Base-by-base conservation (phyloP, 1,140 invertebrate species). In the Bombyx mori region DNA sequence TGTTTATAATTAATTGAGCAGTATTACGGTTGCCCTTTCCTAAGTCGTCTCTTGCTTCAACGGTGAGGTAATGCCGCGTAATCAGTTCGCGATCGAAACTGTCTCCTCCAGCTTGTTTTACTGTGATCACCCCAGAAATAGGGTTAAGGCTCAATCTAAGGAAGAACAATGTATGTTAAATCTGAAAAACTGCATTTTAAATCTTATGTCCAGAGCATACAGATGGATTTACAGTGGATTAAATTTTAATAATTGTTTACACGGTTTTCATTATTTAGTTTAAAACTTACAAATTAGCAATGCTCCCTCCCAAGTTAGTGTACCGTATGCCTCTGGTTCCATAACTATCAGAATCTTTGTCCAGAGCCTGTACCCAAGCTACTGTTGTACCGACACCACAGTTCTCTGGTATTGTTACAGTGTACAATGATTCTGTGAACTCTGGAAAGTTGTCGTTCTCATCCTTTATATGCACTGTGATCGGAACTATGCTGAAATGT, bases 381-480 rank as follows among this genome's bases (percentile, higher is more conserved):
- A 99, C 92, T 6, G 92, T 93, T 1, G 94, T 95, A 9, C 96
- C 96, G 44, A 91, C 86, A 26, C 90, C 89, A 75, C 95, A 94
- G 83, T 98, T 97, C 86, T 99, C 97, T 9, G 90, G 90, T 35
- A 96, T 89, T 1, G 90, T 92, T 1, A 94, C 92, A 69, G 95
- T 94, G 77, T 98, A 98, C 42, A 92, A 75, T 12, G 90, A 86
- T 69, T 94, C 90, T 0, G 90, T 92, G 73, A 99, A 99, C 78
- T 95, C 93, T 0, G 97, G 97, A 76, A 95, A 94, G 83, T 98
- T 98, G 77, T 99, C 97, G 75, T 99, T 98, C 77, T 95, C 92
- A 88, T 99, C 97, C 62, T 93, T 90, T 70, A 99, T 93, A 63
- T 93, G 91, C 50, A 98, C 92, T 8, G 92, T 94, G 3, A 99